These are phyloP conservation scores for Betta splendens DNA, from an alignment of 2,797 vertebrate species.

Conservation along the genomic window DNA sequence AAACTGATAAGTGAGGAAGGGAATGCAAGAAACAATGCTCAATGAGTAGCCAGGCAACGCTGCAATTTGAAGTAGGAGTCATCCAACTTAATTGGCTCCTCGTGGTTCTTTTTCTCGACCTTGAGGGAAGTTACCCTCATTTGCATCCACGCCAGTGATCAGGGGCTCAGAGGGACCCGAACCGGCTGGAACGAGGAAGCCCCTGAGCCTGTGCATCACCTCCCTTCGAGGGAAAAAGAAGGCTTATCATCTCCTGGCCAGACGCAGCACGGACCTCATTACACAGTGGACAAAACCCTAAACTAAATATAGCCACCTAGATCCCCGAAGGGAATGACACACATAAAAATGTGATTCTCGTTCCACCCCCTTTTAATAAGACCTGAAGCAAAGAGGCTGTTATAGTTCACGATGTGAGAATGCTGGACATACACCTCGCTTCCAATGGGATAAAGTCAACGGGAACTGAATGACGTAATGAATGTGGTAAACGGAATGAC, in stretches of 20 bases:
- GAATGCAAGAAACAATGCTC: constrained; percentile 52
- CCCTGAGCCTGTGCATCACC: constrained; percentile 57
- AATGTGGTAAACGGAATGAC: too few species aligned
- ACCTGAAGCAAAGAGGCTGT: constrained; percentile 7
- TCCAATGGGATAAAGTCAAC: constrained; percentile 32
- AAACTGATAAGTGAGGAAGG: constrained; percentile 35
- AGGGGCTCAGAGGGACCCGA: constrained; percentile 31
- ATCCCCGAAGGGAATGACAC: constrained; percentile 45
- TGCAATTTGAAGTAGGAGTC: constrained; percentile 52
- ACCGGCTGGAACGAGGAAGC: constrained; percentile 49
- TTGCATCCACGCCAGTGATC: constrained; percentile 67
- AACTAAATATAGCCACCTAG: constrained; percentile 60
- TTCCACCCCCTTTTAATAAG: constrained; percentile 20
- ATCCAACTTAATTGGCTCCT: constrained; percentile 60
- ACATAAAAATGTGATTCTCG: constrained; percentile 38
- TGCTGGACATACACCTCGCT: constrained; percentile 39
- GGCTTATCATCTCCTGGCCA: constrained; percentile 58
- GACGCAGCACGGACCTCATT: constrained; percentile 52
- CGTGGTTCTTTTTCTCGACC: constrained; percentile 65
- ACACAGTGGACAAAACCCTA: constrained; percentile 57
- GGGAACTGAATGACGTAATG: constrained; percentile 43
- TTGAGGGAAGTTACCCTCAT: constrained; percentile 68
- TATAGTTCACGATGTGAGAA: constrained; percentile 29
- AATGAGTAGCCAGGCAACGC: constrained; percentile 53
- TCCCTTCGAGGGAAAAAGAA: constrained; percentile 53